Percentiles rank a stretch among this genome's conserved stretches.
These are phyloP conservation scores for Drosophila mettleri DNA, from an alignment of 2,888 invertebrate species.

Conservation along the genomic window DNA sequence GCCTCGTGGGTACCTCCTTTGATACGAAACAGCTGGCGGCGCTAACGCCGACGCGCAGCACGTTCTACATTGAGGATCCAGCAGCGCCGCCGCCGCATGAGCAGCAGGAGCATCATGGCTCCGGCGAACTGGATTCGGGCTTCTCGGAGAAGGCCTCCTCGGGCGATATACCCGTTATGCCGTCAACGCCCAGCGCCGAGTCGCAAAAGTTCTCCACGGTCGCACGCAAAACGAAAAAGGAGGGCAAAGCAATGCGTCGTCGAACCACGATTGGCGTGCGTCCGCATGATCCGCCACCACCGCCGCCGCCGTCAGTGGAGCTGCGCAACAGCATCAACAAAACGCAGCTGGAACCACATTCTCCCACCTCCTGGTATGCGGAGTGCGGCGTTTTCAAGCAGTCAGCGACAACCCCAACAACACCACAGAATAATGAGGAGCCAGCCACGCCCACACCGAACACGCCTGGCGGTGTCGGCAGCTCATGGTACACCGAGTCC, in stretches of 20 bases:
- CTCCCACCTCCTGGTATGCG: conserved; percentile 90
- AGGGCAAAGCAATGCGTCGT: conserved; percentile 76
- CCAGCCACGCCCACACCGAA: conserved; percentile 53
- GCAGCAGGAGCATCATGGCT: conserved; percentile 49
- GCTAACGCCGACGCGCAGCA: conserved; percentile 88
- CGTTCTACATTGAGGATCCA: conserved; percentile 90
- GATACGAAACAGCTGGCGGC: conserved; percentile 83
- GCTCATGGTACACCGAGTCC: conserved; percentile 89
- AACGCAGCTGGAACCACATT: conserved; percentile 80
- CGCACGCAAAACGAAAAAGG: conserved; percentile 83
- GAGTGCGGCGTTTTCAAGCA: conserved; percentile 88
- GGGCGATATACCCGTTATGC: conserved; percentile 58
- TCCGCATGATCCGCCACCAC: conserved; percentile 85
- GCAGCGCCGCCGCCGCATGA: conserved; percentile 81
- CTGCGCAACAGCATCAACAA: conserved; percentile 9
- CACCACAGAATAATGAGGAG: conserved; percentile 34
- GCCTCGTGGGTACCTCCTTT: conserved; percentile 85
- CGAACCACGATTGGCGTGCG: conserved; percentile 83
- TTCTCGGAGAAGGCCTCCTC: conserved; percentile 85
- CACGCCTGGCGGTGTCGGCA: conserved; percentile 64
- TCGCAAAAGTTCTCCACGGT: conserved; percentile 74
- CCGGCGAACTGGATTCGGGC: conserved; percentile 88
- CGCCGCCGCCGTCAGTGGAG: conserved; percentile 82
- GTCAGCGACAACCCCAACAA: conserved; percentile 22
- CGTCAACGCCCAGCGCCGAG: conserved; percentile 51